Conservation (phyloP, 2,113 vertebrate species). For the Aleadryas rufinucha region DNA sequence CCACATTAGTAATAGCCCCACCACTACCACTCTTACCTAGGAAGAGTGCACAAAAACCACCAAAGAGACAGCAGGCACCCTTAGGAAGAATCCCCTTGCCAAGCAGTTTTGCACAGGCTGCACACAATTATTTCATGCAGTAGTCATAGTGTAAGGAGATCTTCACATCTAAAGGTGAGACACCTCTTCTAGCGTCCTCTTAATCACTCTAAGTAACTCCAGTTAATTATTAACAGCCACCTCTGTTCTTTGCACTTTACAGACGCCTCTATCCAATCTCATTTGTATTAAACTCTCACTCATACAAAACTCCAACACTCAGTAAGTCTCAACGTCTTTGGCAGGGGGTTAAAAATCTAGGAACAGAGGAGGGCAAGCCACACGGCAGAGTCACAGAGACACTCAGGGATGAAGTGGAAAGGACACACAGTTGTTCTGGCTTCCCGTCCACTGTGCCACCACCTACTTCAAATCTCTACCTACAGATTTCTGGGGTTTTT, state of each 20-base stretch:
- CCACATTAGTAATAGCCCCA: accelerated
- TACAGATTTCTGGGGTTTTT: background rate
- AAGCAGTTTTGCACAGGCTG: background rate
- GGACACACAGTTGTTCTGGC: accelerated
- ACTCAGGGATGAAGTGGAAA: background rate
- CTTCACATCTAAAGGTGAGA: background rate
- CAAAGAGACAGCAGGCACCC: background rate
- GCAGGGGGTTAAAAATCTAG: background rate
- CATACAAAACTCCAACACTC: background rate
- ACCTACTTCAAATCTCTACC: background rate
- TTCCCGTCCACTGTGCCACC: background rate
- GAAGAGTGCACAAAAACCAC: background rate
- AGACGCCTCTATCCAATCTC: background rate
- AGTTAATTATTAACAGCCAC: background rate
- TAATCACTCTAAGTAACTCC: background rate
- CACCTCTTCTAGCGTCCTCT: background rate
- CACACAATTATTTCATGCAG: background rate
- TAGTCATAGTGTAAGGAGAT: background rate
- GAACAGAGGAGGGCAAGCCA: background rate
- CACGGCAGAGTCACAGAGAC: background rate
- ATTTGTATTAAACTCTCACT: background rate
- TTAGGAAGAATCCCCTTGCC: background rate
- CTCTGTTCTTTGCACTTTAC: background rate
- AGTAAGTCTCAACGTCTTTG: background rate
- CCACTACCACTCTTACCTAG: background rate